phyloP scores from a whole-genome alignment of 2,797 vertebrate genomes.

The Champsocephalus esox region DNA sequence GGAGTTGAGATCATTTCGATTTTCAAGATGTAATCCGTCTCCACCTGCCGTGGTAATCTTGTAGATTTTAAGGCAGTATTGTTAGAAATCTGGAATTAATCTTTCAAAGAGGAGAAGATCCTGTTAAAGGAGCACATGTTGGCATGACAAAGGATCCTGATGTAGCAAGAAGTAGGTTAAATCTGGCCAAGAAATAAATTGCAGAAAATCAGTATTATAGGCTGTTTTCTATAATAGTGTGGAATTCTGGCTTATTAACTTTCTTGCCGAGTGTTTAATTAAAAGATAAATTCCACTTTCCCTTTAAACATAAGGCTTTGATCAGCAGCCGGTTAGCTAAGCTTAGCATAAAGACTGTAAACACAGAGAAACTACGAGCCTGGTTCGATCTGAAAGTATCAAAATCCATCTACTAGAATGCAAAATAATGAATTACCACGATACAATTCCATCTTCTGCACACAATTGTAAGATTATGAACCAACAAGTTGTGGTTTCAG shows the following conservation, averaged over 20 bases:
- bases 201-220: too few relatives aligned
- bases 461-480: background rate
- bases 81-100: conserved; percentile 69
- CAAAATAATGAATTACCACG: too few relatives aligned
- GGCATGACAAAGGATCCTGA: conserved; percentile 6
- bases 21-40: conserved; percentile 51
- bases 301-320: conserved; percentile 11
- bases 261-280: background rate
- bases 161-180: background rate
- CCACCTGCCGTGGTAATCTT: conserved; percentile 54
- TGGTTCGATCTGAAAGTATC: too few relatives aligned
- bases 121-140: conserved; percentile 54
- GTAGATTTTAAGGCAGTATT: conserved; percentile 61
- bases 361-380: background rate
- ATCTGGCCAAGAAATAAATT: too few relatives aligned
- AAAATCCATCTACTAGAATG: too few relatives aligned
- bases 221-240: background rate
- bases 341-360: background rate
- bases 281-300: background rate
- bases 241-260: background rate
- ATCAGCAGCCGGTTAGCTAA: background rate
- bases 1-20: conserved; percentile 35
- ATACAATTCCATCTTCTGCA: background rate
- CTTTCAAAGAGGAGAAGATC: conserved; percentile 63
- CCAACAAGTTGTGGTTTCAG: background rate